Evolutionary conservation across 2,888 invertebrate species (phyloP).

Genomic region (Subacronicta megacephala): DNA sequence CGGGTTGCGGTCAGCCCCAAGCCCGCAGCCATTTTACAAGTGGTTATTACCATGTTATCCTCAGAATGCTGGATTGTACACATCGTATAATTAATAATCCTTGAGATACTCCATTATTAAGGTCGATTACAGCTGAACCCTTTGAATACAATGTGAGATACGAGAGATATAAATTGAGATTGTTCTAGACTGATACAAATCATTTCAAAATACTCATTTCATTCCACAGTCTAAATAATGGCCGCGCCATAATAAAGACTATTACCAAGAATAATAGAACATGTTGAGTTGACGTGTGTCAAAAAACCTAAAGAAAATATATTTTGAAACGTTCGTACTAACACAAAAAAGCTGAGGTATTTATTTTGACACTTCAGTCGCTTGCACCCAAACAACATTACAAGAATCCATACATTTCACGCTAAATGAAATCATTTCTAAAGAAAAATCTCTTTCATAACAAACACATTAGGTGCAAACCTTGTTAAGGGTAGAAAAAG

Average conservation of each 20-base stretch:
- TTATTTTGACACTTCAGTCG: slow-evolving; percentile 32
- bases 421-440: slow-evolving; percentile 39
- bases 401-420: slow-evolving; percentile 38
- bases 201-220: background rate
- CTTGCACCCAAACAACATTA: slow-evolving; percentile 37
- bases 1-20: slow-evolving; percentile 71
- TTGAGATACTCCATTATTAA: slow-evolving; percentile 24
- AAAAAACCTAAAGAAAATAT: slow-evolving; percentile 12
- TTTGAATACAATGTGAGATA: background rate
- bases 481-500: slow-evolving; percentile 68
- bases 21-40: slow-evolving; percentile 74
- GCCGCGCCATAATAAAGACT: background rate
- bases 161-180: background rate
- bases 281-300: slow-evolving; percentile 9
- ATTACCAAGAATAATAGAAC: slow-evolving; percentile 10
- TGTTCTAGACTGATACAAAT: background rate
- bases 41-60: slow-evolving; percentile 67
- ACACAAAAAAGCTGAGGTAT: slow-evolving; percentile 25
- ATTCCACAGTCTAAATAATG: slow-evolving; percentile 1
- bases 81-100: slow-evolving; percentile 52
- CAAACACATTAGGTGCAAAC: slow-evolving; percentile 75
- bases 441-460: slow-evolving; percentile 65
- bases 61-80: slow-evolving; percentile 63
- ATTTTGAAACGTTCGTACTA: slow-evolving; percentile 9
- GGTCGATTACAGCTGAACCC: slow-evolving; percentile 14